phyloP scores from a whole-genome alignment of 2,113 vertebrate species.

The Halichoeres trimaculatus region DNA sequence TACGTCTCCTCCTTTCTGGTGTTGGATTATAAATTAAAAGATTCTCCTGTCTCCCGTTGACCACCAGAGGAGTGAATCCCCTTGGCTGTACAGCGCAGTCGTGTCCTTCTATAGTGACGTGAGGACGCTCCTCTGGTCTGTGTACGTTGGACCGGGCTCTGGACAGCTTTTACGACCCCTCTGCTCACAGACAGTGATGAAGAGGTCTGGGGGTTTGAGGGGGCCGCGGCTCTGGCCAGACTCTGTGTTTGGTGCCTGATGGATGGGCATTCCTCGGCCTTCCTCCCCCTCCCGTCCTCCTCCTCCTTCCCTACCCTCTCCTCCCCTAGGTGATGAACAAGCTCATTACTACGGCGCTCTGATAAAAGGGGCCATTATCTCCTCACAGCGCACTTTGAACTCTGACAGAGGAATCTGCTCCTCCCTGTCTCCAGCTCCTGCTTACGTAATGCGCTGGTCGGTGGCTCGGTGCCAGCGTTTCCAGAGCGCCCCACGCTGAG shows the following conservation, averaged over 20 bases:
- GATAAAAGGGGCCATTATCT: constrained; percentile 76
- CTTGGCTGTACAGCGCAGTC: background rate
- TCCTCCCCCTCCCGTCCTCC: constrained; percentile 15
- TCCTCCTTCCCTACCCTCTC: constrained; percentile 8
- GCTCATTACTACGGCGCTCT: constrained; percentile 65
- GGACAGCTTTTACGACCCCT: constrained; percentile 5
- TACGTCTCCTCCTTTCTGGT: too few relatives aligned
- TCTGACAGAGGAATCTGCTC: constrained; percentile 56
- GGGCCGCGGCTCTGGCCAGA: constrained; percentile 42
- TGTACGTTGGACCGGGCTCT: background rate
- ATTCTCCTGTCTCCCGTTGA: too few relatives aligned
- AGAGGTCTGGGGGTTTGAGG: constrained; percentile 54
- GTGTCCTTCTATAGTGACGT: background rate
- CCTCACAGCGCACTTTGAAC: constrained; percentile 66
- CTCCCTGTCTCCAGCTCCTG: constrained; percentile 38
- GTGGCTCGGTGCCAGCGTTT: constrained; percentile 31
- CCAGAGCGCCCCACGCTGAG: background rate
- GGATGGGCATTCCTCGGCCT: constrained; percentile 70
- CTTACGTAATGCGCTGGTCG: constrained; percentile 54
- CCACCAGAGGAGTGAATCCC: too few relatives aligned
- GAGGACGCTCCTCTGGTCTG: background rate
- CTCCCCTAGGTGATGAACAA: constrained; percentile 67
- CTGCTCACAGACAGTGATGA: constrained; percentile 56
- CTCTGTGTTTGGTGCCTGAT: constrained; percentile 57
- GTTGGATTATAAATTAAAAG: too few relatives aligned